Conservation (phyloP, 2,113 vertebrate species). For the Colius striatus region DNA sequence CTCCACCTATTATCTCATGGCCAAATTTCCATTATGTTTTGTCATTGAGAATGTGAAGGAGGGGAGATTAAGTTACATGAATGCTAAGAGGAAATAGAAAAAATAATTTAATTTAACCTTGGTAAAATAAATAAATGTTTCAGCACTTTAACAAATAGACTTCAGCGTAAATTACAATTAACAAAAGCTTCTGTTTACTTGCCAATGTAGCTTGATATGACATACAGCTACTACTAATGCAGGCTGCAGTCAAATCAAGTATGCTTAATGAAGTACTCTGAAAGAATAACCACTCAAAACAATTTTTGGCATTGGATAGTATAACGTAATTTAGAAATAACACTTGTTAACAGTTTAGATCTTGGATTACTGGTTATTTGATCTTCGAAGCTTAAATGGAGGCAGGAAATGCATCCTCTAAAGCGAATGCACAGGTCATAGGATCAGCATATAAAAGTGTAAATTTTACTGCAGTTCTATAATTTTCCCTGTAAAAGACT, state of each 20-base stretch:
- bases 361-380: neutral
- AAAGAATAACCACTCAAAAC: neutral
- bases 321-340: neutral
- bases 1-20: slow-evolving; percentile 22
- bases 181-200: neutral
- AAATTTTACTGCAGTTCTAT: neutral
- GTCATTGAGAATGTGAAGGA: slow-evolving; percentile 7
- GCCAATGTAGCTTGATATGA: neutral
- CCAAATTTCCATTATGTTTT: slow-evolving; percentile 33
- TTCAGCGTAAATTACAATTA: neutral
- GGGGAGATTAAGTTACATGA: neutral
- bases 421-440: neutral
- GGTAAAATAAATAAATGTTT: neutral
- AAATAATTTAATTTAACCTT: neutral
- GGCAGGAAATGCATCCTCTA: neutral
- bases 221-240: neutral
- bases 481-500: neutral
- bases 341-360: neutral
- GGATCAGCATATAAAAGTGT: neutral
- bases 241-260: neutral
- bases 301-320: neutral
- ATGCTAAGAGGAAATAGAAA: neutral
- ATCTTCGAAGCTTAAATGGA: neutral
- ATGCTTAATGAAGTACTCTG: neutral
- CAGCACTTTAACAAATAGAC: neutral